phyloP scores from a whole-genome alignment of 2,888 invertebrate species.

The Gari tellinella region DNA sequence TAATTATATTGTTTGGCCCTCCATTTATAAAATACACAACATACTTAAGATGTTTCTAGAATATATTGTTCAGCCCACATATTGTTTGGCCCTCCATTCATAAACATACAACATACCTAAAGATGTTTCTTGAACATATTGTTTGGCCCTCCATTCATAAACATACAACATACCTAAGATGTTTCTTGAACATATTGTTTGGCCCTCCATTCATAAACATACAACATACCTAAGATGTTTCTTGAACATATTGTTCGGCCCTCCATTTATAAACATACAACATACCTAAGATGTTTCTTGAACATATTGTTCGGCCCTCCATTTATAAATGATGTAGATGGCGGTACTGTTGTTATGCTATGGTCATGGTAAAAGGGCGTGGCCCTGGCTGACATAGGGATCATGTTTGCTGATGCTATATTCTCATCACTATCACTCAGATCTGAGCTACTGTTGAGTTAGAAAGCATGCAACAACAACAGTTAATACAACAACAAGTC shows the following conservation, averaged over 20 bases:
- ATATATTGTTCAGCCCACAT: constrained; percentile 14
- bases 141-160: too few relatives aligned
- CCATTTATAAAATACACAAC: constrained; percentile 8
- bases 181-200: too few relatives aligned
- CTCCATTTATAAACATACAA: constrained; percentile 7
- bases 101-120: too few relatives aligned
- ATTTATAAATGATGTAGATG: constrained; percentile 8
- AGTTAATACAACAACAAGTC: background rate
- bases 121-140: too few relatives aligned
- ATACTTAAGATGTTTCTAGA: constrained; percentile 52
- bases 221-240: constrained; percentile 48
- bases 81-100: too few relatives aligned
- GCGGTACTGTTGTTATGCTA: constrained; percentile 8
- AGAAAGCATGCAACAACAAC: constrained; percentile 21
- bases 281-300: constrained; percentile 53
- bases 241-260: too few relatives aligned
- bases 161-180: too few relatives aligned
- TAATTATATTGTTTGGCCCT: too few relatives aligned
- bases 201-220: too few relatives aligned
- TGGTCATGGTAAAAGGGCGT: constrained; percentile 61
- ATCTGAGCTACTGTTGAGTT: constrained; percentile 63
- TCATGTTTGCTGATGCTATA: constrained; percentile 40
- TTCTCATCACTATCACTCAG: constrained; percentile 64
- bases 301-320: constrained; percentile 10
- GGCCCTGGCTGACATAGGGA: constrained; percentile 63